A percentile compares a stretch with the other conserved stretches of the same genome.
These are phyloP conservation scores for Neolamprologus sp. DNA, from an alignment of 2,113 vertebrate species.

Conservation along the genomic window DNA sequence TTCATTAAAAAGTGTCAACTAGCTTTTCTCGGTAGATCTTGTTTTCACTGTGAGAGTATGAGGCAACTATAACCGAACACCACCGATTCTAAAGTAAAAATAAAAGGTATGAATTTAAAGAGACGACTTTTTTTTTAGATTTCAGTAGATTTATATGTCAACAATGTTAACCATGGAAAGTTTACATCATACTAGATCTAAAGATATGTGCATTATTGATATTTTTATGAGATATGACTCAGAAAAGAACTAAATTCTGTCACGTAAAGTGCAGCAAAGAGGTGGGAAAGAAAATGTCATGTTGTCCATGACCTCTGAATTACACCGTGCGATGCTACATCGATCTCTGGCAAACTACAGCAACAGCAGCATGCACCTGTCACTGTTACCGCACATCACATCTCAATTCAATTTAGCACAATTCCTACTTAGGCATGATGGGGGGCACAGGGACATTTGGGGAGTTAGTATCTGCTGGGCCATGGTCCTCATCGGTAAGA, in stretches of 20 bases:
- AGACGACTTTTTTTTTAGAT: background rate
- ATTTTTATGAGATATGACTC: fast-evolving
- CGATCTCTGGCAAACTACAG: background rate
- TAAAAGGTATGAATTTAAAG: background rate
- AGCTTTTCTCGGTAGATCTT: background rate
- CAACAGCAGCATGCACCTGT: background rate
- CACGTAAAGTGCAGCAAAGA: background rate
- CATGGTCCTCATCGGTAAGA: background rate
- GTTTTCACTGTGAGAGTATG: background rate
- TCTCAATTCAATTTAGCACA: background rate
- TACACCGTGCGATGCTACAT: background rate
- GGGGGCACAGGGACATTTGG: background rate
- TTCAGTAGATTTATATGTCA: background rate
- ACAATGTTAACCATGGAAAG: background rate
- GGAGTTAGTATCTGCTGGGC: background rate
- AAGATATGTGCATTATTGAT: background rate
- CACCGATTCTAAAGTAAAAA: background rate
- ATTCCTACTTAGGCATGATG: background rate
- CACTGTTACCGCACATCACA: background rate
- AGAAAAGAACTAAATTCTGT: background rate
- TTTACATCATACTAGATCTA: background rate
- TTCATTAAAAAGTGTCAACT: background rate
- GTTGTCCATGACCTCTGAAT: background rate
- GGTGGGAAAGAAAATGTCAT: background rate
- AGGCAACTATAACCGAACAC: background rate